Conservation (phyloP, 1,140 invertebrate species). For the Magallana ariakensis region DNA sequence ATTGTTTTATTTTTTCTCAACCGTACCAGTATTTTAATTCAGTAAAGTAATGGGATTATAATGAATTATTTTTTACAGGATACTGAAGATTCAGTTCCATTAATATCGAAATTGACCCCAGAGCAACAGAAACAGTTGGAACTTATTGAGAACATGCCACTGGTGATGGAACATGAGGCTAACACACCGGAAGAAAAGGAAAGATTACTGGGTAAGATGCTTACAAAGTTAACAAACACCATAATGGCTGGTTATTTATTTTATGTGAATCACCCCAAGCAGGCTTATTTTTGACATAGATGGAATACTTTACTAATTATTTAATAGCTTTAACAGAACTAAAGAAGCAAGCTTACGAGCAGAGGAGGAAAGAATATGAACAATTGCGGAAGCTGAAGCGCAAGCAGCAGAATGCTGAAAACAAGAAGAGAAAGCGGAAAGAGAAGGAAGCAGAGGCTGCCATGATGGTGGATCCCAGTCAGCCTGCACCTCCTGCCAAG, state of each 20-base stretch:
- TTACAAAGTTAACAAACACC: neutral
- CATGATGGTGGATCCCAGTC: neutral
- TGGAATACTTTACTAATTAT: neutral
- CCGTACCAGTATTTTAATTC: too few relatives aligned
- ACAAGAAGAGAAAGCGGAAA: conserved; percentile 64
- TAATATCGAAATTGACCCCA: conserved; percentile 69
- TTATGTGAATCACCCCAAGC: too few relatives aligned
- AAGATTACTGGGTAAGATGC: conserved; percentile 65
- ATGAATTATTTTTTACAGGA: conserved; percentile 67
- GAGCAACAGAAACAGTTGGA: conserved; percentile 79
- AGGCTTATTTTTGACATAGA: too few relatives aligned
- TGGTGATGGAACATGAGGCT: conserved; percentile 72
- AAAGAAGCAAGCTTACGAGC: conserved; percentile 72
- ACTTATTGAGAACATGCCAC: conserved; percentile 79
- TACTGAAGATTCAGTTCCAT: conserved; percentile 74
- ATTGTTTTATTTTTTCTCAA: neutral
- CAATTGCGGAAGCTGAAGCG: conserved; percentile 67
- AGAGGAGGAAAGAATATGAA: conserved; percentile 72
- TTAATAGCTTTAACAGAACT: conserved; percentile 64
- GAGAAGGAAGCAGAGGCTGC: conserved; percentile 40
- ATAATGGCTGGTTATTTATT: too few relatives aligned
- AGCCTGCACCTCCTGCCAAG: conserved; percentile 54
- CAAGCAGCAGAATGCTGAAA: conserved; percentile 60
- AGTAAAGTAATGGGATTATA: too few relatives aligned
- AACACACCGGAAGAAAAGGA: conserved; percentile 70